Evolutionary conservation across 2,113 vertebrate genomes (phyloP).

Genomic region (Platichthys flesus): DNA sequence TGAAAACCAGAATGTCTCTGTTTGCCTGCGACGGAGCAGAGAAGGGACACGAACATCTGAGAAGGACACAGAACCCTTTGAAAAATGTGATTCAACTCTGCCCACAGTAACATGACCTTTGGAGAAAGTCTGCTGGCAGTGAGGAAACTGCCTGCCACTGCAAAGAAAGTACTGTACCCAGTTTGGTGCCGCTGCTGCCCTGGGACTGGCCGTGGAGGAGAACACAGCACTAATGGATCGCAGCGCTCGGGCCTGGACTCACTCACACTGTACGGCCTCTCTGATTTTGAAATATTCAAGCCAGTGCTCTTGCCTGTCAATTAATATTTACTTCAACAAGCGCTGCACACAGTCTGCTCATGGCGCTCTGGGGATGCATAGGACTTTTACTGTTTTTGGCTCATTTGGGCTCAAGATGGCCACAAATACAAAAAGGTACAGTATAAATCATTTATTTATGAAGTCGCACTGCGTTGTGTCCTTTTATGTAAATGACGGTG

Average conservation of each 20-base stretch:
- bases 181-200: conserved; percentile 48
- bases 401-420: conserved; percentile 31
- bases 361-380: conserved; percentile 31
- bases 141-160: conserved; percentile 39
- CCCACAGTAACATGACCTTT: conserved; percentile 31
- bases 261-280: conserved; percentile 43
- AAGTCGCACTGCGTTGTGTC: neutral
- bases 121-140: conserved; percentile 16
- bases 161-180: conserved; percentile 32
- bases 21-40: conserved; percentile 4
- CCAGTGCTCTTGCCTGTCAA: conserved; percentile 48
- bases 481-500: neutral
- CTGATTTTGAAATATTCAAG: conserved; percentile 66
- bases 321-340: conserved; percentile 67
- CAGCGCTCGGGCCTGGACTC: conserved; percentile 52
- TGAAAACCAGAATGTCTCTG: conserved; percentile 18
- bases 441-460: conserved; percentile 10
- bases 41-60: neutral
- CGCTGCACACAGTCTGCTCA: conserved; percentile 40
- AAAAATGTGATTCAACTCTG: conserved; percentile 12
- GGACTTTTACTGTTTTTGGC: conserved; percentile 43
- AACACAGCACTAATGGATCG: conserved; percentile 61
- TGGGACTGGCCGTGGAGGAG: conserved; percentile 42
- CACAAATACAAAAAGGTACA: conserved; percentile 23
- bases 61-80: conserved; percentile 29